Evolutionary conservation across 1,140 invertebrate species (phyloP).

Genomic region (Solenopsis invicta): DNA sequence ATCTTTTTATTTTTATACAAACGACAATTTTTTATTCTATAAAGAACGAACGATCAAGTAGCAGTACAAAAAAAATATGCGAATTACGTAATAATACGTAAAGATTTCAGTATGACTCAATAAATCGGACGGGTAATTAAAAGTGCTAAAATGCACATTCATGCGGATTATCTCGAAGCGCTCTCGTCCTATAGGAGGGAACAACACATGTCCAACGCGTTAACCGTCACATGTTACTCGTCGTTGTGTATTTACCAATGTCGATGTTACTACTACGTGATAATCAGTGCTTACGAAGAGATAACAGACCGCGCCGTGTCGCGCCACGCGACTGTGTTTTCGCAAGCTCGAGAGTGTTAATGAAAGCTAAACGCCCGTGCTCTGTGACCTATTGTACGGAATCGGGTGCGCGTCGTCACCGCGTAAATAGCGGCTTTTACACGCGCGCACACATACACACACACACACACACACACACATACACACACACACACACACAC

Average conservation of each 20-base stretch:
- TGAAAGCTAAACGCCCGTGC: constrained; percentile 38
- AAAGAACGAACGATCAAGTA: not conserved
- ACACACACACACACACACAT: too few relatives aligned
- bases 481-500: too few relatives aligned
- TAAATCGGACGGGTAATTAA: not conserved
- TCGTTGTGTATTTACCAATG: constrained; percentile 40
- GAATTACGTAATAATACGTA: not conserved
- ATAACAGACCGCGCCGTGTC: constrained; percentile 35
- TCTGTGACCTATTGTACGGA: constrained; percentile 37
- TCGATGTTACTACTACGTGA: constrained; percentile 39
- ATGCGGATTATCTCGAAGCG: constrained; percentile 2
- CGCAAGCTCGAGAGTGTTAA: constrained; percentile 57
- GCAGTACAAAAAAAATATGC: constrained; percentile 8
- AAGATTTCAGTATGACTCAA: not conserved
- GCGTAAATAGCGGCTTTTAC: not conserved
- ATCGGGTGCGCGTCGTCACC: constrained; percentile 20
- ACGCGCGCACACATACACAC: too few relatives aligned
- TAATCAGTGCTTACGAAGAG: constrained; percentile 46
- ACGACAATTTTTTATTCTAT: constrained; percentile 9
- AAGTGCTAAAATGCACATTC: not conserved
- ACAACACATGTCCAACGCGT: constrained; percentile 26
- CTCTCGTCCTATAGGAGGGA: not conserved
- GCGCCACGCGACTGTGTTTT: constrained; percentile 73
- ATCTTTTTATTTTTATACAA: not conserved
- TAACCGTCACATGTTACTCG: constrained; percentile 17